phyloP scores from a whole-genome alignment of 2,113 vertebrate genomes.

The Lipophrys pholis region DNA sequence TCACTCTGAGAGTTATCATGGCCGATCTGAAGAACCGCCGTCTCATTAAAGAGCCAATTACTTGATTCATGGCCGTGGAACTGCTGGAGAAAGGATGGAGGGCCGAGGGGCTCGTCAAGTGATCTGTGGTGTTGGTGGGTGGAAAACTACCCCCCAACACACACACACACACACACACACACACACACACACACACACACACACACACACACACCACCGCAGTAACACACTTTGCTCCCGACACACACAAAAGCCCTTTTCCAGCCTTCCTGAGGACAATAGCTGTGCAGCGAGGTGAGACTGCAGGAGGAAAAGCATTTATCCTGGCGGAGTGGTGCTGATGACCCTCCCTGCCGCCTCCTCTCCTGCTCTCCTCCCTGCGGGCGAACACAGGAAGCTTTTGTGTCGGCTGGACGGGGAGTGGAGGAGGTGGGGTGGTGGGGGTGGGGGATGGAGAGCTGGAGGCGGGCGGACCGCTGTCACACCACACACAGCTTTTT shows the following conservation, averaged over 20 bases:
- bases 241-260: slow-evolving; percentile 42
- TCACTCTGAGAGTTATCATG: too few species aligned
- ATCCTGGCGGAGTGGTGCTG: slow-evolving; percentile 68
- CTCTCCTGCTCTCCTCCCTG: slow-evolving; percentile 54
- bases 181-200: slow-evolving; percentile 11
- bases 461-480: slow-evolving; percentile 69
- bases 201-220: background rate
- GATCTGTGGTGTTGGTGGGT: slow-evolving; percentile 39
- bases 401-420: slow-evolving; percentile 62
- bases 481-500: slow-evolving; percentile 78
- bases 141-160: slow-evolving; percentile 13
- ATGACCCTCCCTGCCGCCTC: slow-evolving; percentile 68
- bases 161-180: slow-evolving; percentile 2
- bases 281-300: slow-evolving; percentile 73
- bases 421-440: slow-evolving; percentile 9
- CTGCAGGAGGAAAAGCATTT: slow-evolving; percentile 75
- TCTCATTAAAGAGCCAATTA: slow-evolving; percentile 32
- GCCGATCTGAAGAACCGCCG: background rate
- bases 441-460: slow-evolving; percentile 20
- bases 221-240: slow-evolving; percentile 49
- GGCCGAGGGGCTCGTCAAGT: slow-evolving; percentile 28
- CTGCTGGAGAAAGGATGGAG: background rate
- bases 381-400: slow-evolving; percentile 62
- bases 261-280: slow-evolving; percentile 66
- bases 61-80: slow-evolving; percentile 12